Conservation (phyloP, 2,888 invertebrate genomes). For the Melipona bicolor region DNA sequence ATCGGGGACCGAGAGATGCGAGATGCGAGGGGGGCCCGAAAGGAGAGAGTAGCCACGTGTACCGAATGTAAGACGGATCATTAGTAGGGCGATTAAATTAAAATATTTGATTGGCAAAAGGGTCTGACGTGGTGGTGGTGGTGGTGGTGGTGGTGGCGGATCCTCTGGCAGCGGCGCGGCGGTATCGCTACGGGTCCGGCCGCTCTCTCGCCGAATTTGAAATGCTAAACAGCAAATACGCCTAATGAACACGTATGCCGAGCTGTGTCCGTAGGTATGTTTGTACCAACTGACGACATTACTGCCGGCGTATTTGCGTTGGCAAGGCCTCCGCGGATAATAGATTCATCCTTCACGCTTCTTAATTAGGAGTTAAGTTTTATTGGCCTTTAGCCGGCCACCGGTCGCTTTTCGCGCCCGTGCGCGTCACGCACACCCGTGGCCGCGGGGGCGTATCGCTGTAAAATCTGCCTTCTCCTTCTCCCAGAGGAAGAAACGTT, state of each 20-base stretch:
- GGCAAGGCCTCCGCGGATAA: constrained; percentile 77
- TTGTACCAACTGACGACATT: constrained; percentile 81
- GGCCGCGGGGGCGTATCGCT: constrained; percentile 25
- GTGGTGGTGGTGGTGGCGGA: constrained; percentile 29
- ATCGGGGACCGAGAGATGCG: constrained; percentile 32
- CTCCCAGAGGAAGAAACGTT: too few relatives aligned
- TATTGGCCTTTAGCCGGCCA: constrained; percentile 80
- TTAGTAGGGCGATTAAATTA: constrained; percentile 82
- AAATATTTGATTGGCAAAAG: constrained; percentile 84
- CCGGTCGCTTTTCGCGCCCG: constrained; percentile 53
- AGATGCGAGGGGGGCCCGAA: constrained; percentile 6
- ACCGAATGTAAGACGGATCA: constrained; percentile 76
- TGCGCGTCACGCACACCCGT: constrained; percentile 40
- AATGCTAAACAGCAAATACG: constrained; percentile 84
- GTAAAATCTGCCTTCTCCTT: not conserved
- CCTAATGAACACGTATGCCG: constrained; percentile 84
- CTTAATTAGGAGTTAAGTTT: constrained; percentile 84
- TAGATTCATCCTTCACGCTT: constrained; percentile 84
- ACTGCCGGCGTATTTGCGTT: constrained; percentile 78
- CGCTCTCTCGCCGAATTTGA: constrained; percentile 80
- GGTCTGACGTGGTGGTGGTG: constrained; percentile 48
- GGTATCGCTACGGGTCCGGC: constrained; percentile 38
- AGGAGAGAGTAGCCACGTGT: constrained; percentile 30
- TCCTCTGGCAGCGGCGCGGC: constrained; percentile 3
- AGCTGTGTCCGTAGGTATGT: constrained; percentile 80